Evolutionary conservation across 2,888 invertebrate genomes (phyloP).

Genomic region (Xestia xanthographa): DNA sequence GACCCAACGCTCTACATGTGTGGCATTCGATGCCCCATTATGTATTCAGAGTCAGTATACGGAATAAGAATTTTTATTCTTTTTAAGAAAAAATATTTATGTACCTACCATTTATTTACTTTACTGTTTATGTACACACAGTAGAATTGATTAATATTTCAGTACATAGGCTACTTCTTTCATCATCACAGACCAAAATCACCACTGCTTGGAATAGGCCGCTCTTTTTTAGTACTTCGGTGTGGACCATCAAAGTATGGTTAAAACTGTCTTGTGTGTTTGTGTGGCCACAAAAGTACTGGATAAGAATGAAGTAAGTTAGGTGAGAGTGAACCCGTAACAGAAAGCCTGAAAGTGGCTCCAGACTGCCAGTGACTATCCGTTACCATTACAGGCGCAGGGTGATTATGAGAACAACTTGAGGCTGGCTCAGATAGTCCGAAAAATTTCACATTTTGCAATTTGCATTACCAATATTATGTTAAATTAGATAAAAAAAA

Average conservation of each 20-base stretch:
- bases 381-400: background rate
- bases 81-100: background rate
- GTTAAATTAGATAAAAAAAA: no score
- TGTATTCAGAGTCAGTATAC: conserved; percentile 38
- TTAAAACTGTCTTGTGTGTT: no score
- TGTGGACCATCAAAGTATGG: no score
- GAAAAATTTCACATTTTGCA: no score
- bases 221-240: background rate
- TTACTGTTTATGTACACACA: background rate
- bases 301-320: background rate
- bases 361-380: no score
- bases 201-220: background rate
- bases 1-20: conserved; percentile 10
- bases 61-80: background rate
- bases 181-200: no score
- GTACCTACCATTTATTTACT: background rate
- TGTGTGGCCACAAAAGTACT: no score
- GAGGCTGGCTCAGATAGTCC: background rate
- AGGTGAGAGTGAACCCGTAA: background rate
- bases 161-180: no score
- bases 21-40: conserved; percentile 12
- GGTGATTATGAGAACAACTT: background rate
- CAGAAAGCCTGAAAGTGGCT: background rate
- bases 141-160: no score
- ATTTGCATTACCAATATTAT: no score